Conservation (phyloP, 2,888 invertebrate genomes). For the Campoplex capitator region DNA sequence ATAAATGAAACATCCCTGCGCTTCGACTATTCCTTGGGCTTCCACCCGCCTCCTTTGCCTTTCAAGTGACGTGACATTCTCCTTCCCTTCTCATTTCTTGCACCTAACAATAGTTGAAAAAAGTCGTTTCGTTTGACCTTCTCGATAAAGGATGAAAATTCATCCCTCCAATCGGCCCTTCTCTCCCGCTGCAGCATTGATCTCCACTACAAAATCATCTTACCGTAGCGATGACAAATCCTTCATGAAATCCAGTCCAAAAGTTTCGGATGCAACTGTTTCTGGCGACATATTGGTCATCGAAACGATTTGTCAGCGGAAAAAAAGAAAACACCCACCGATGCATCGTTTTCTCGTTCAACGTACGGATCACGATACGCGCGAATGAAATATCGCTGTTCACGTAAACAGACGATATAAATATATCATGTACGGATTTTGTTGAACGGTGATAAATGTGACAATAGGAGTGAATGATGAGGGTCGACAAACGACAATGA, state of each 20-base stretch:
- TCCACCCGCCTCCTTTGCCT: background rate
- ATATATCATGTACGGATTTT: slow-evolving; percentile 26
- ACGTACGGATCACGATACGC: slow-evolving; percentile 10
- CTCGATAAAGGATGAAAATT: slow-evolving; percentile 31
- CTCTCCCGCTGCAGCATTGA: background rate
- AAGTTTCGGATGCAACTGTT: background rate
- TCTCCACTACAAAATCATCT: background rate
- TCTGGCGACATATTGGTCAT: background rate
- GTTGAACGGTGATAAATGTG: slow-evolving; percentile 32
- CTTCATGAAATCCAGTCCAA: background rate
- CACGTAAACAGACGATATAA: slow-evolving; percentile 23
- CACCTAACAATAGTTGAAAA: slow-evolving; percentile 5
- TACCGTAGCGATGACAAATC: slow-evolving; percentile 5
- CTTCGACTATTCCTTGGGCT: slow-evolving; percentile 52
- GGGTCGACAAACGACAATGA: slow-evolving; percentile 50
- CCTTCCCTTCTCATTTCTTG: slow-evolving; percentile 41
- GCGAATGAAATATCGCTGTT: slow-evolving; percentile 34
- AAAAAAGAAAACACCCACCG: slow-evolving; percentile 1
- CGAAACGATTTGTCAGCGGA: background rate
- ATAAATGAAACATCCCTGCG: slow-evolving; percentile 67
- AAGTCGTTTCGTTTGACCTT: slow-evolving; percentile 41
- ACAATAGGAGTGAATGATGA: slow-evolving; percentile 49
- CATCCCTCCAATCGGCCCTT: background rate
- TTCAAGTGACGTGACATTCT: slow-evolving; percentile 47
- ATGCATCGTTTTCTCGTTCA: slow-evolving; percentile 30